Conservation (phyloP, 2,888 invertebrate genomes). For the Vandiemenella viatica region DNA sequence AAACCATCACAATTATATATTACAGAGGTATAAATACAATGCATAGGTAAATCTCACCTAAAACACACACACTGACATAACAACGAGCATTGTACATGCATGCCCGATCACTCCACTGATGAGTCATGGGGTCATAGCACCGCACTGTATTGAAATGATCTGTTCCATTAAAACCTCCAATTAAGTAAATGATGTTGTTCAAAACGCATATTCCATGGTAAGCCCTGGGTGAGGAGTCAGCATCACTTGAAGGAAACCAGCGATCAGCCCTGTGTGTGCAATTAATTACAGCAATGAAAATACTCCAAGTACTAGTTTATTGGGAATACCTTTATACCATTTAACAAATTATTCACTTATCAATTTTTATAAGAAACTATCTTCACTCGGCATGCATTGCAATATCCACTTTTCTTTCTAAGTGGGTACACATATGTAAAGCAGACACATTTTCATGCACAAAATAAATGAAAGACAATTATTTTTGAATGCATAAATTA, state of each 20-base stretch:
- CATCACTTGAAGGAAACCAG: conserved; percentile 57
- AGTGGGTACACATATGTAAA: too few species aligned
- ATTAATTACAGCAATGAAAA: too few species aligned
- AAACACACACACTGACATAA: conserved; percentile 56
- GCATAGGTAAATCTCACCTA: conserved; percentile 40
- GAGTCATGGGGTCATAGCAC: conserved; percentile 24
- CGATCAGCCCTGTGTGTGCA: conserved; percentile 30
- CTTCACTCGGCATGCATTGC: too few species aligned
- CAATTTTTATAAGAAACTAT: too few species aligned
- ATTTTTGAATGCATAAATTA: too few species aligned
- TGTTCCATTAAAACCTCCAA: conserved; percentile 33
- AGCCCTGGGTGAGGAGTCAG: conserved; percentile 52
- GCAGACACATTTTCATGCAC: too few species aligned
- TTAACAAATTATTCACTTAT: too few species aligned
- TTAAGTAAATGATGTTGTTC: conserved; percentile 27
- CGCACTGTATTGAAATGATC: conserved; percentile 29
- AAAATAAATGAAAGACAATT: too few species aligned
- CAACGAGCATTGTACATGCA: conserved; percentile 32
- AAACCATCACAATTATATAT: too few species aligned
- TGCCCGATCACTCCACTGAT: conserved; percentile 28
- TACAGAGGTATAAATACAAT: too few species aligned
- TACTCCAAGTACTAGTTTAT: background rate
- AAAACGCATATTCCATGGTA: conserved; percentile 52
- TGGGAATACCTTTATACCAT: background rate
- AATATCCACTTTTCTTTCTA: too few species aligned